Base-by-base conservation (phyloP, 2,797 vertebrate genomes). In the Pogonophryne albipinna region DNA sequence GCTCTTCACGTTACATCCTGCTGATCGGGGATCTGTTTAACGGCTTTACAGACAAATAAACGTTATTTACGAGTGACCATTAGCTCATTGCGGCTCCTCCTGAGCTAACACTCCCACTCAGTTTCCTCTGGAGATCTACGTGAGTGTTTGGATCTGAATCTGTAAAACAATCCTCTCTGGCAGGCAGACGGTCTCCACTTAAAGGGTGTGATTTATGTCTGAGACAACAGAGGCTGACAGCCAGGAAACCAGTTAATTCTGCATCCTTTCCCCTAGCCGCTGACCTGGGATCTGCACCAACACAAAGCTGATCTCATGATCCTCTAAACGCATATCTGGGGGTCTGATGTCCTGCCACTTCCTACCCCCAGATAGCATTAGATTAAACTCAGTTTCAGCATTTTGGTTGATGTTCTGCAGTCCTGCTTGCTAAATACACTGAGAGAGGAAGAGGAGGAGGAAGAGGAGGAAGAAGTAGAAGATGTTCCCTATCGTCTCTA, bases 141-240 rank as follows among this genome's bases (percentile, higher is more conserved):
- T 53, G 15, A 57, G 46, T 23, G 71, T 71, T 66, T 79, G 65
- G 56, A 79, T 68, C 74, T 59, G 68, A 50, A 79, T 58, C 70
- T 79, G 66, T 67, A 31, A 76, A 83, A 83, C 61, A 15, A 51
- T 69, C 71, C 10, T 50, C 66, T 38, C 44, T 55, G 61, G 82
- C 61, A 49, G 64, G 49, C 52, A 60, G 74, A 55, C 53, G 12
- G 42, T 45, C 65, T 5, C 61, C 65, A 55, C 23, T 9, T 1
- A 1, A 10, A 10, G 61, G 45, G 52, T 38, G 60, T 76, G 78
- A 86, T 88, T 85, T 81, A 87, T 66, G 68, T 49, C 62, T 19
- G 44, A 70, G 74, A 76, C 82, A 72, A 80, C 73, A 17, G 56
- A 62, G 56, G 2, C 74, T 20, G 49, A 55, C 56, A 19, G 56